Conservation (phyloP, 2,113 vertebrate species). For the Odontophorus gujanensis region DNA sequence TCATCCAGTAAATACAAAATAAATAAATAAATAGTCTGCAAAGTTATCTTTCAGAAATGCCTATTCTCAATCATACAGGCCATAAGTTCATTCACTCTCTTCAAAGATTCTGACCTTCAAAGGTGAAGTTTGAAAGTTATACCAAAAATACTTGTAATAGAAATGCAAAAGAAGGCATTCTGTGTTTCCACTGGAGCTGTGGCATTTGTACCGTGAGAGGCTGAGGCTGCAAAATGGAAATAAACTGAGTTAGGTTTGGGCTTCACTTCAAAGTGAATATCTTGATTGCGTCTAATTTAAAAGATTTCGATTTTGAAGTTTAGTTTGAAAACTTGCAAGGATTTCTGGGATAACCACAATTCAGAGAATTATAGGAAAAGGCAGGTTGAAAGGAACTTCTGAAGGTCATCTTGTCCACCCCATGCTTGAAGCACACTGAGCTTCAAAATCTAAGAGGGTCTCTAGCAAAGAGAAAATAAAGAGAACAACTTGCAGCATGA, state of each 20-base stretch:
- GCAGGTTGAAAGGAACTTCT: background rate
- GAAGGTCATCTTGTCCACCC: background rate
- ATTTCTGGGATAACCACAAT: background rate
- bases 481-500: background rate
- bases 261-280: background rate
- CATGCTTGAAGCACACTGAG: rapidly evolving
- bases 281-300: background rate
- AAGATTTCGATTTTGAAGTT: background rate
- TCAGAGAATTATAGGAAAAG: background rate
- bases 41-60: background rate
- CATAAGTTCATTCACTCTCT: background rate
- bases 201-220: background rate
- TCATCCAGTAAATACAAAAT: conserved; percentile 2
- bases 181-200: rapidly evolving
- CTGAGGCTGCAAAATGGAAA: background rate
- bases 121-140: background rate
- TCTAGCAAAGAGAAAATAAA: background rate
- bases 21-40: background rate
- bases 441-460: background rate
- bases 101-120: background rate
- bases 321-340: background rate
- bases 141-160: background rate
- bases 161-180: background rate
- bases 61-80: background rate
- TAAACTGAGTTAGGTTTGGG: background rate